Evolutionary conservation across 2,888 invertebrate species (phyloP), one percentile per base, ranked within the genome.

Genomic region (Acleris literana): DNA sequence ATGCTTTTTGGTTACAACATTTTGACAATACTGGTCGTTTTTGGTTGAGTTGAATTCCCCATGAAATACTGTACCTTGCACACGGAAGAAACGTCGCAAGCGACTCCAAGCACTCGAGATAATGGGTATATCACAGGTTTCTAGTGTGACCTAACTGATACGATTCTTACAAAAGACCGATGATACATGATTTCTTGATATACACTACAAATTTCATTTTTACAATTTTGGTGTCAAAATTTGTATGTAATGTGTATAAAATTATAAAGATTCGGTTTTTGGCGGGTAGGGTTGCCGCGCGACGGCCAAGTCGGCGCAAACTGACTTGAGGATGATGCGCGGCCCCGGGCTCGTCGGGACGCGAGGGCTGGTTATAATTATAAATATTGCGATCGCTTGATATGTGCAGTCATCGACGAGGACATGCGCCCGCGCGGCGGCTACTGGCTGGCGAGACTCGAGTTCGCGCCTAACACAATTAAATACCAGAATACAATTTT

Each of bases 111-210:
- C 90, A 88, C 85, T 80, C 87, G 84, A 84, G 71, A 79, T 83
- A 80, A 83, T 81, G 83, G 84, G 83, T 86, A 89, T 92, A 92
- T 92, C 92, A 92, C 92, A 92, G 92, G 89, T 82, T 85, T 83
- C 90, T 88, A 89, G 82, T 87, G 83, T 55, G 55, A 87, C 83
- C 87, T 89, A 88, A 83, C 84, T 86, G 88, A 88, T 88, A 85
- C 81, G 83, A 64, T 64, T 75, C 80, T 79, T 81, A 84, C 76
- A 79, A 81, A 84, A 84, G 77, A 76, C 74, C 74, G 76, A 73
- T 68, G 71, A 69, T 68, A 70, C 69, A 70, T 65, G 70, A 64
- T 66, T 78, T 76, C 72, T 78, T 76, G 75, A 76, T 70, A 39
- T 39, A 39, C 57, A 57, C 75, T 72, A 74, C 75, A 76, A 74